Evolutionary conservation across 2,113 vertebrate species (phyloP).

Genomic region (Lamprologus ornatipinnis): DNA sequence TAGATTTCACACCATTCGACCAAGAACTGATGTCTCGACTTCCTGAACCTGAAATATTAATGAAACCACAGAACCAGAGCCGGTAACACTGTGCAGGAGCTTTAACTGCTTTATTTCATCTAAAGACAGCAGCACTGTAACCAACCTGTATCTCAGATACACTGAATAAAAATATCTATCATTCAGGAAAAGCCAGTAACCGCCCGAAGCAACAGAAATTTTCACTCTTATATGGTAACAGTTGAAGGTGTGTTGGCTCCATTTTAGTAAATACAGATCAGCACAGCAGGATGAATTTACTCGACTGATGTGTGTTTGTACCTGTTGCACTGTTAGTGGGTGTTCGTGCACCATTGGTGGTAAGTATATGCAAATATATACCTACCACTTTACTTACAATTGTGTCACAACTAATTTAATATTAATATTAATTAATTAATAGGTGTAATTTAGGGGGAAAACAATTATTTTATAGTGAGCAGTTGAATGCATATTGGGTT

Average conservation of each 20-base stretch:
- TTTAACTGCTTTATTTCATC: background rate
- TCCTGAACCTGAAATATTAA: background rate
- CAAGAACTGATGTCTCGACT: background rate
- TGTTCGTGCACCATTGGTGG: background rate
- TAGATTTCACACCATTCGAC: background rate
- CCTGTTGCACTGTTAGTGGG: background rate
- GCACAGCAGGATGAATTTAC: background rate
- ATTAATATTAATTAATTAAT: background rate
- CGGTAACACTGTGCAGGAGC: background rate
- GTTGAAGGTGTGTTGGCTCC: accelerated
- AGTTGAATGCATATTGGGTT: background rate
- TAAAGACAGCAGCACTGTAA: background rate
- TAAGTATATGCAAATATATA: accelerated
- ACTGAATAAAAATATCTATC: background rate
- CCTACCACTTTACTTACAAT: background rate
- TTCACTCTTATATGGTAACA: background rate
- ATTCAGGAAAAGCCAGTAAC: background rate
- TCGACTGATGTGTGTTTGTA: background rate
- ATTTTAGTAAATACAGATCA: background rate
- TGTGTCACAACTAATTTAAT: background rate
- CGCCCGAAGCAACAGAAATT: background rate
- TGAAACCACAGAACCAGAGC: background rate
- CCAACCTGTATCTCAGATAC: background rate
- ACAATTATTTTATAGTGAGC: background rate
- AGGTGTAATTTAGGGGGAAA: accelerated